Conservation (phyloP, 2,888 invertebrate species). For the Schizotus pectinicornis region DNA sequence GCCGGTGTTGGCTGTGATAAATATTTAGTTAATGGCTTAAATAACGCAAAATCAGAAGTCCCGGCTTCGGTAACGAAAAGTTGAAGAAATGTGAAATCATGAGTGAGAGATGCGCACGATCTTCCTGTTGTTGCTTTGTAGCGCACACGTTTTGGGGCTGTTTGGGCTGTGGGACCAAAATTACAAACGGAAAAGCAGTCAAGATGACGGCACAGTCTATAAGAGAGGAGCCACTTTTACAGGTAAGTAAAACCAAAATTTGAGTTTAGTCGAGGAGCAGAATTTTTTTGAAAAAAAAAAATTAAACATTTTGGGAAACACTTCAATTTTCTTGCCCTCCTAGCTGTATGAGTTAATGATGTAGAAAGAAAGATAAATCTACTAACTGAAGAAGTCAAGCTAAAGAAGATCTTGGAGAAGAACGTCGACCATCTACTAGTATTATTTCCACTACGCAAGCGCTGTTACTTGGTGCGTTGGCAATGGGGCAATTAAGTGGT, state of each 20-base stretch:
- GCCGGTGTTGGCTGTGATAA: background rate
- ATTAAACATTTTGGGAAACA: too few species aligned
- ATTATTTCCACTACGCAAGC: background rate
- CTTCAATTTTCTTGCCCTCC: too few species aligned
- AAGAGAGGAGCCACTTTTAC: slow-evolving; percentile 33
- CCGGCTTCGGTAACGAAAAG: background rate
- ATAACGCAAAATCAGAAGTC: background rate
- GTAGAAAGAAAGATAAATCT: too few species aligned
- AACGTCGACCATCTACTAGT: too few species aligned
- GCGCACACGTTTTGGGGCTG: slow-evolving; percentile 26
- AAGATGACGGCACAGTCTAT: slow-evolving; percentile 26
- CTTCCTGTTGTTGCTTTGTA: slow-evolving; percentile 36
- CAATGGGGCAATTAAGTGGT: background rate
- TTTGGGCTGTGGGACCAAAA: slow-evolving; percentile 14
- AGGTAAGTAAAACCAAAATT: slow-evolving; percentile 26
- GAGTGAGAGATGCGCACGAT: slow-evolving; percentile 43
- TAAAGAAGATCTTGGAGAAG: too few species aligned
- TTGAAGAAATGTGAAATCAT: slow-evolving; percentile 31
- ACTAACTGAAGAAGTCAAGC: too few species aligned
- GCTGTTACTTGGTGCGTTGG: background rate
- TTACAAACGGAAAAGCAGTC: background rate
- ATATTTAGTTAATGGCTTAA: slow-evolving; percentile 4
- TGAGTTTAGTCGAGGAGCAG: too few species aligned
- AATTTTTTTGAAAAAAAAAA: too few species aligned
- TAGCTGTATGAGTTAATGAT: too few species aligned